Percentiles rank a stretch among this genome's conserved stretches.
These are phyloP conservation scores for Blastobasis lacticolella DNA, from an alignment of 2,888 invertebrate species.

Conservation along the genomic window DNA sequence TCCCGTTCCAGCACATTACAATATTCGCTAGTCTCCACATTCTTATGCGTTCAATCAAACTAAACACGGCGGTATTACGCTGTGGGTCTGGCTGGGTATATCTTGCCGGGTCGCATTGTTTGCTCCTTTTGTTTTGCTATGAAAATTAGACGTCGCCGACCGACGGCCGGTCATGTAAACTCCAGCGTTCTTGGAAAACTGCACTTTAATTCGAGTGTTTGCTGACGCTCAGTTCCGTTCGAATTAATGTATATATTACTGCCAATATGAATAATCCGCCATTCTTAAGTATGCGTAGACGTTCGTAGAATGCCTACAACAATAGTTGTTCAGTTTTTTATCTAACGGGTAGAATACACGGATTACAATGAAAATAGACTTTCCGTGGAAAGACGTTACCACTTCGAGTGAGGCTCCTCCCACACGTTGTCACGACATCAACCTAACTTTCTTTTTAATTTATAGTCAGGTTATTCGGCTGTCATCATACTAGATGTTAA, in stretches of 20 bases:
- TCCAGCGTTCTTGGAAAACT: slow-evolving; percentile 5
- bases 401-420: too few species aligned
- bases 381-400: too few species aligned
- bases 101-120: slow-evolving; percentile 42
- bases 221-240: too few species aligned
- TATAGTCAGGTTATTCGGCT: too few species aligned
- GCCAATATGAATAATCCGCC: background rate
- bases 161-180: slow-evolving; percentile 22
- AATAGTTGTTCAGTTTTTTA: too few species aligned
- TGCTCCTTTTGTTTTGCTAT: slow-evolving; percentile 50
- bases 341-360: too few species aligned
- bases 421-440: too few species aligned
- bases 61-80: slow-evolving; percentile 40
- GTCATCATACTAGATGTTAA: too few species aligned
- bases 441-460: too few species aligned
- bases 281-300: too few species aligned
- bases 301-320: too few species aligned
- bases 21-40: slow-evolving; percentile 52
- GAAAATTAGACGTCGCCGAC: slow-evolving; percentile 41
- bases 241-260: background rate
- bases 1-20: slow-evolving; percentile 36
- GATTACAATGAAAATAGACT: too few species aligned
- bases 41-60: slow-evolving; percentile 72
- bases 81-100: slow-evolving; percentile 34
- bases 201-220: slow-evolving; percentile 2